phyloP scores from a whole-genome alignment of 1,140 invertebrate genomes.

The Euura lappo region DNA sequence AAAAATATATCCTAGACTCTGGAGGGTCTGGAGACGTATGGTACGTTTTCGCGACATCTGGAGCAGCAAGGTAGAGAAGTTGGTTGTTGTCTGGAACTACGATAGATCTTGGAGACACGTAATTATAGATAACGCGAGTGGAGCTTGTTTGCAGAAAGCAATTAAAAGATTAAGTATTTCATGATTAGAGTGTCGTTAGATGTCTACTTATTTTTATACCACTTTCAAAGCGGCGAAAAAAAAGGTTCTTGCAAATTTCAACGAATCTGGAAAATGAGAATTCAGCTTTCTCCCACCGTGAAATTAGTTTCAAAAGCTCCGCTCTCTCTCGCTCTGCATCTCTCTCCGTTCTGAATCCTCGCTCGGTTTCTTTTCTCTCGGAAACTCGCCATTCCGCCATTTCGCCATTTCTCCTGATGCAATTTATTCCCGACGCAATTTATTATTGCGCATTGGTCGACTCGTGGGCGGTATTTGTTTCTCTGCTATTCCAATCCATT shows the following conservation, averaged over 20 bases:
- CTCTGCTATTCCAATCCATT: background rate
- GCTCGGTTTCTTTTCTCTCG: background rate
- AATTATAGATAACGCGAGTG: slow-evolving; percentile 29
- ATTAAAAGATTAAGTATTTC: slow-evolving; percentile 30
- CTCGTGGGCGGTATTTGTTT: background rate
- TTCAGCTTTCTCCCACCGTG: background rate
- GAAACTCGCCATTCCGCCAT: background rate
- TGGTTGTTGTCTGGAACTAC: background rate
- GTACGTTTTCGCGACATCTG: too few species aligned
- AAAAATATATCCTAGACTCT: too few species aligned
- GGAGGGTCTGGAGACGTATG: too few species aligned
- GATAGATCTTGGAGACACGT: slow-evolving; percentile 10
- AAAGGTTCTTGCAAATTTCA: background rate
- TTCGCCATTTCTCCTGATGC: slow-evolving; percentile 4
- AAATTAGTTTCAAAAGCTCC: background rate
- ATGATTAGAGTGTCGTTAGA: slow-evolving; percentile 23
- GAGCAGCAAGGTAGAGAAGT: slow-evolving; percentile 4
- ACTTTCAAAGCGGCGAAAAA: background rate
- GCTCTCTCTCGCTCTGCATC: background rate
- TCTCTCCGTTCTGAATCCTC: background rate
- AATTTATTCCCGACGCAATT: background rate
- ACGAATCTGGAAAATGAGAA: background rate
- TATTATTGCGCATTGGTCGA: background rate
- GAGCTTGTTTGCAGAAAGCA: slow-evolving; percentile 26
- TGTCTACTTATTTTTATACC: too few species aligned